These are phyloP conservation scores for Himalopsyche anomala DNA, from an alignment of 2,888 invertebrate species.

Conservation along the genomic window DNA sequence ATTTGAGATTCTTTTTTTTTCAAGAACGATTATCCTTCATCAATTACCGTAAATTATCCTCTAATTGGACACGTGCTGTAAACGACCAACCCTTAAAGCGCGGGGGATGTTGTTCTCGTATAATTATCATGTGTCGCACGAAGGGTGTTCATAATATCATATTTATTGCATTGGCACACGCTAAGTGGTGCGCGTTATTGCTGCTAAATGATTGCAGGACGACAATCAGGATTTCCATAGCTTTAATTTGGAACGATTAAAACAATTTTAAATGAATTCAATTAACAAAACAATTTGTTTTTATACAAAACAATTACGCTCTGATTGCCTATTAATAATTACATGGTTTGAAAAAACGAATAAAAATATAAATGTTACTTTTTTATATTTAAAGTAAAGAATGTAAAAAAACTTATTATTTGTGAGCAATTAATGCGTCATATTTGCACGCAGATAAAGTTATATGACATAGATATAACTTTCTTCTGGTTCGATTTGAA, in stretches of 20 bases:
- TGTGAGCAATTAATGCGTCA: too few species aligned
- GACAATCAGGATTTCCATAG: neutral
- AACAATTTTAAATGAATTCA: neutral
- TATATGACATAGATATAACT: too few species aligned
- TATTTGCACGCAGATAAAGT: too few species aligned
- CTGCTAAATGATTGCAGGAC: neutral
- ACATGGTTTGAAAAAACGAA: too few species aligned
- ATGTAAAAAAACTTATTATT: too few species aligned
- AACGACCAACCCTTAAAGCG: neutral
- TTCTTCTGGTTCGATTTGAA: too few species aligned
- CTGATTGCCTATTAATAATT: too few species aligned
- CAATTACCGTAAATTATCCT: neutral
- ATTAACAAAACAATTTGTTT: too few species aligned
- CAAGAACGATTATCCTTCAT: neutral
- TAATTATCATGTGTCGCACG: neutral
- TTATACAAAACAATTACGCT: too few species aligned
- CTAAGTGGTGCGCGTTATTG: neutral
- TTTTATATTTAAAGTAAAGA: too few species aligned
- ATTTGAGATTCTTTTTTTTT: too few species aligned
- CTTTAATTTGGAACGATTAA: neutral
- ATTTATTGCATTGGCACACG: conserved; percentile 5
- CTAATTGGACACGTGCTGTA: neutral
- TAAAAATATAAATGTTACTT: too few species aligned
- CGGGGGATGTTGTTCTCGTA: neutral
- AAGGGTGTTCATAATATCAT: conserved; percentile 14